These are phyloP conservation scores for Cariama cristata DNA, from an alignment of 2,113 vertebrate species.

Conservation along the genomic window DNA sequence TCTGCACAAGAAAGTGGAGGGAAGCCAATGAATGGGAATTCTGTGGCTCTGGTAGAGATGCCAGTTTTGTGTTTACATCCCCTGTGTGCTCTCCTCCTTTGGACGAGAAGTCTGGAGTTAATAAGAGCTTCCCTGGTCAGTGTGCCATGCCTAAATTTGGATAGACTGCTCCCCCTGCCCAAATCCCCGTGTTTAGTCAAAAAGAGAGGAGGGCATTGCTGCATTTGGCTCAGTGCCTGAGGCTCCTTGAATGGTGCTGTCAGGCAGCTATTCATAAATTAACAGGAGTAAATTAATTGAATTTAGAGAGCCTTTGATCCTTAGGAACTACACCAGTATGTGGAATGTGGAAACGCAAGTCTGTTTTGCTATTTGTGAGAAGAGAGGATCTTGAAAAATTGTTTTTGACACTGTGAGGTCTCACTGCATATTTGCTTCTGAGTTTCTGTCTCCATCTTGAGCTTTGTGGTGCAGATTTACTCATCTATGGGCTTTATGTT, in stretches of 20 bases:
- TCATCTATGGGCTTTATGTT: neutral
- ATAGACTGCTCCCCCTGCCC: neutral
- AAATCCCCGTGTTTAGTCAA: neutral
- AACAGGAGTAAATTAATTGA: neutral
- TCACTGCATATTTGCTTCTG: neutral
- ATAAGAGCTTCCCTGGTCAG: neutral
- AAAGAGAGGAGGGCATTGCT: neutral
- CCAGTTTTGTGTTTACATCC: neutral
- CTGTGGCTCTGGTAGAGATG: neutral
- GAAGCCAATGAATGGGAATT: neutral
- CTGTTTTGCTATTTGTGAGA: conserved; percentile 22
- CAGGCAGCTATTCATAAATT: conserved; percentile 9
- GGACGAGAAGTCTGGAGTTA: neutral
- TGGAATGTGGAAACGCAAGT: neutral
- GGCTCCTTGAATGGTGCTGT: neutral
- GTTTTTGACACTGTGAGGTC: neutral
- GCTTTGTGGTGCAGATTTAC: neutral
- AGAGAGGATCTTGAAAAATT: neutral
- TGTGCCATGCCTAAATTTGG: neutral
- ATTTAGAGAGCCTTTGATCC: conserved; percentile 4
- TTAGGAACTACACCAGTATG: neutral
- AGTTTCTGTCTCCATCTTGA: neutral
- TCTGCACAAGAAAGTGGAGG: neutral
- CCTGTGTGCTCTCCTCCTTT: neutral
- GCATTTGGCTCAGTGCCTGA: neutral